phyloP scores from a whole-genome alignment of 2,888 invertebrate genomes.

The Epinotia nisella region DNA sequence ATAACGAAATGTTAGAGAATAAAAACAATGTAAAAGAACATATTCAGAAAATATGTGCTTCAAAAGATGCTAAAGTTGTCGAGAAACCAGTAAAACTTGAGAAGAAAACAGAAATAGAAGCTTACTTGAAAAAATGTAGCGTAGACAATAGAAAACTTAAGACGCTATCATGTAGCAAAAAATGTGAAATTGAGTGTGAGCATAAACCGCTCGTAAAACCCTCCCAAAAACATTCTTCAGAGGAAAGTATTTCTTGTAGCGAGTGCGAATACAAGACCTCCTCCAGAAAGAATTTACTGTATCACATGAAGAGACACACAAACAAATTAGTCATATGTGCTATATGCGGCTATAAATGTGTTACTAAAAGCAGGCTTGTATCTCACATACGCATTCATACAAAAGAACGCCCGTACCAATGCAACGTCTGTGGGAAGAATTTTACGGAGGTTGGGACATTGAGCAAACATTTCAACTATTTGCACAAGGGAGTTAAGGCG shows the following conservation, averaged over 20 bases:
- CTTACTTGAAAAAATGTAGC: neutral
- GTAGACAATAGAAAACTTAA: neutral
- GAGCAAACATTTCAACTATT: constrained; percentile 5
- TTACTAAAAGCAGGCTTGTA: constrained; percentile 14
- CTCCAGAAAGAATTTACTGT: neutral
- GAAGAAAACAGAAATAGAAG: neutral
- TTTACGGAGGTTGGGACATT: neutral
- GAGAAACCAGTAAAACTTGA: neutral
- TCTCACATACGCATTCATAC: constrained; percentile 5
- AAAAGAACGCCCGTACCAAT: constrained; percentile 19
- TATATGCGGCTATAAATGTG: constrained; percentile 14
- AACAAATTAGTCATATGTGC: constrained; percentile 12
- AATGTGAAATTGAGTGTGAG: neutral
- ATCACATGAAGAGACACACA: constrained; percentile 19
- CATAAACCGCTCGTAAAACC: neutral
- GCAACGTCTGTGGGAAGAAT: constrained; percentile 2
- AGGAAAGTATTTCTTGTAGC: neutral
- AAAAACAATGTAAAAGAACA: neutral
- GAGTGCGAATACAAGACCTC: constrained; percentile 3
- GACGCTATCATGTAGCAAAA: neutral
- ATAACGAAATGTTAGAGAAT: neutral
- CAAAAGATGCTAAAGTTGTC: neutral
- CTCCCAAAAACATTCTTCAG: neutral
- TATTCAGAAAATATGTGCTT: neutral
- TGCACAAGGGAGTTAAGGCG: neutral